Conservation (phyloP, 1,140 invertebrate species). For the Onthophagus taurus region DNA sequence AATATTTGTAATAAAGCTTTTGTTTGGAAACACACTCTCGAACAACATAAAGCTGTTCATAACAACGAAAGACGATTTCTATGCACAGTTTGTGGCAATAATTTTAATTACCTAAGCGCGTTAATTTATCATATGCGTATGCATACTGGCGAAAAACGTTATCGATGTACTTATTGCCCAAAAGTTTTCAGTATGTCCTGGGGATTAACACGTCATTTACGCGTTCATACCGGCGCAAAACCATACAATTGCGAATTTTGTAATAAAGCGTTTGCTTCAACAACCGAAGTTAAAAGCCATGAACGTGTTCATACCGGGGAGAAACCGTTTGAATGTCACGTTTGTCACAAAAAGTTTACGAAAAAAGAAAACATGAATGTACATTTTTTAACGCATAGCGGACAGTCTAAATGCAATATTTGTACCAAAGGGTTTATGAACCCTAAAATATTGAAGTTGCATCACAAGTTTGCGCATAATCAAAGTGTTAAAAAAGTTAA, state of each 20-base stretch:
- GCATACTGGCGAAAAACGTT: slow-evolving; percentile 26
- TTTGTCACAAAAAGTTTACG: slow-evolving; percentile 58
- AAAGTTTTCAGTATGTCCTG: slow-evolving; percentile 24
- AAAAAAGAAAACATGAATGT: slow-evolving; percentile 25
- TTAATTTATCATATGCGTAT: slow-evolving; percentile 25
- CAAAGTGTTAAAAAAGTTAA: too few relatives aligned
- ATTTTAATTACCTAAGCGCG: slow-evolving; percentile 19
- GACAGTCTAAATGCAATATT: slow-evolving; percentile 20
- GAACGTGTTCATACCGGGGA: slow-evolving; percentile 56
- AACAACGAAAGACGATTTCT: slow-evolving; percentile 13
- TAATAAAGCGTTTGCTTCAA: slow-evolving; percentile 28
- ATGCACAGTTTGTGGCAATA: slow-evolving; percentile 24
- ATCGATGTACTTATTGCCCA: slow-evolving; percentile 28
- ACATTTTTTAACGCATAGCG: slow-evolving; percentile 26
- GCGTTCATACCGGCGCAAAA: slow-evolving; percentile 42
- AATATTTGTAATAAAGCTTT: slow-evolving; percentile 19
- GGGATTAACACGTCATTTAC: slow-evolving; percentile 36
- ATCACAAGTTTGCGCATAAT: slow-evolving; percentile 23
- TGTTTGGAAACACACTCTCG: slow-evolving; percentile 10
- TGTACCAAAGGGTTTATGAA: slow-evolving; percentile 25
- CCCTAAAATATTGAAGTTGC: slow-evolving; percentile 21
- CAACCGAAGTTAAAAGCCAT: slow-evolving; percentile 36
- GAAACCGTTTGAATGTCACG: slow-evolving; percentile 60
- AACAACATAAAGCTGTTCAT: slow-evolving; percentile 16
- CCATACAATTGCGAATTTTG: slow-evolving; percentile 48